Evolutionary conservation across 1,140 invertebrate species (phyloP), one percentile per base, ranked within the genome.

Genomic region (Piezodorus guildinii): DNA sequence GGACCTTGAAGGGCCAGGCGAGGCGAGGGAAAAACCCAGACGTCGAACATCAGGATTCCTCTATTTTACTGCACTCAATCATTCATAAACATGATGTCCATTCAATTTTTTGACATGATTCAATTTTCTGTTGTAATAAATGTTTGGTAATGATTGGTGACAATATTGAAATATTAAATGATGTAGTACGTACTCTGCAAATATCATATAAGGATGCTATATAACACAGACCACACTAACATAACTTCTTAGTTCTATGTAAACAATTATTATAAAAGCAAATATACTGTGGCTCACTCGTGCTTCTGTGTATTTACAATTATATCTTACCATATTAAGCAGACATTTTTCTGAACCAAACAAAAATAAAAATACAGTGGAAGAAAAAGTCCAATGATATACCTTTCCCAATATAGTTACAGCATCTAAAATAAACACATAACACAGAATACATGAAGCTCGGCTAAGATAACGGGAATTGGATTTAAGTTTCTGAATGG

Each of bases 401-500:
- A 65, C 64, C 64, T 65, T 65, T 65, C 64, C 64, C 64, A 65
- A 65, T 65, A 61, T 62, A 65, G 64, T 65, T 65, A 65, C 64
- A 65, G 64, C 64, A 65, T 65, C 64, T 65, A 56, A 56, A 65
- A 49, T 21, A 27, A 65, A 65, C 64, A 65, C 64, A 65, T 65
- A 65, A 65, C 64, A 65, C 60, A 62, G 60, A 56, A 64, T 59
- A 62, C 64, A 65, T 62, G 46, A 65, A 65, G 64, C 64, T 62
- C 46, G n/a, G 58, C 64, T 65, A 65, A 43, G 30, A 21, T 27
- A 15, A 25, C 4, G 58, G 58, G 45, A 46, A 49, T 58, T 64
- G 54, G 34, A 25, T 15, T 63, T 34, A 9, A 34, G 21, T 60
- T 60, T 60, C 14, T 60, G 16, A 60, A 14, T n/a, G 15, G n/a